Conservation (phyloP, 2,113 vertebrate species). For the Brachyistius frenatus region DNA sequence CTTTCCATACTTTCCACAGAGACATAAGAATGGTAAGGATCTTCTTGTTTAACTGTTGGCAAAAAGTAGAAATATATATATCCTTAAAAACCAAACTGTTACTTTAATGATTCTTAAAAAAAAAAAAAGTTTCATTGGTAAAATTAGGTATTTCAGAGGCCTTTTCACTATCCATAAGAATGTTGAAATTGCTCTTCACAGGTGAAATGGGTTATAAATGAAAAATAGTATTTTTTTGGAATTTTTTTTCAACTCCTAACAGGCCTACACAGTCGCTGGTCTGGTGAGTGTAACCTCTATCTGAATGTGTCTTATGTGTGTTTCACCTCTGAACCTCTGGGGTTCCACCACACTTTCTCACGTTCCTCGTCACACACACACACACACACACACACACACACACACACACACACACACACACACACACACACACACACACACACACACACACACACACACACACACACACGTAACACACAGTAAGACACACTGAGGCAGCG, state of each 20-base stretch:
- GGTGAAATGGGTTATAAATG: not conserved
- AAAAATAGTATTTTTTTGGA: not conserved
- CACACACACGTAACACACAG: constrained; percentile 9
- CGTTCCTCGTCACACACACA: constrained; percentile 16
- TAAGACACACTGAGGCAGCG: constrained; percentile 30
- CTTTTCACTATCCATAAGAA: not conserved
- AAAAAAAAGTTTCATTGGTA: not conserved
- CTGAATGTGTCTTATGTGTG: constrained; percentile 31
- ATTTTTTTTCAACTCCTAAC: not conserved
- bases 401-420: constrained; percentile 7
- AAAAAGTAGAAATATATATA: too few relatives aligned
- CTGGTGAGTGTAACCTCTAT: constrained; percentile 51
- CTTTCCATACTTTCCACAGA: too few relatives aligned
- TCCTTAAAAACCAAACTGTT: too few relatives aligned
- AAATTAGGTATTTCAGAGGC: not conserved
- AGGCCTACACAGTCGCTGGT: constrained; percentile 5
- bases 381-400: constrained; percentile 3
- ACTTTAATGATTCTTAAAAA: too few relatives aligned
- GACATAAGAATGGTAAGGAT: too few relatives aligned
- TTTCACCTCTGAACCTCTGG: constrained; percentile 48
- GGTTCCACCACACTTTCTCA: constrained; percentile 47
- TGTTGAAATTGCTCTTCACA: constrained; percentile 13
- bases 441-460: not conserved
- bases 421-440: constrained; percentile 4
- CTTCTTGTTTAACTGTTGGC: too few relatives aligned